Conservation (phyloP, 2,113 vertebrate species). For the Eubucco bourcierii region DNA sequence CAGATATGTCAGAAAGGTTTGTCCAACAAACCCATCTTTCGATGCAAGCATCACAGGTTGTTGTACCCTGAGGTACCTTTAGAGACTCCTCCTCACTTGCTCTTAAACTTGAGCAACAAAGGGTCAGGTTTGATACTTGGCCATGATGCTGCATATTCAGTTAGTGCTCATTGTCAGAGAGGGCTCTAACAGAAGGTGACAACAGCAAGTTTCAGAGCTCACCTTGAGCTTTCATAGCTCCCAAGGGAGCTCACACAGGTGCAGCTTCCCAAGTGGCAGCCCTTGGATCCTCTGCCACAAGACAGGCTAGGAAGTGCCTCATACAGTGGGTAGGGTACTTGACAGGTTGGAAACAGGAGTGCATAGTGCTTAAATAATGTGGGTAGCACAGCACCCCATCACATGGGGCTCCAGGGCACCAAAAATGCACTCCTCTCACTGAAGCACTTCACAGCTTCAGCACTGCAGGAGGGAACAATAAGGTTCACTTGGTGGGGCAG, state of each 20-base stretch:
- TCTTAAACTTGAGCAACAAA: background rate
- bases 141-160: background rate
- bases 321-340: background rate
- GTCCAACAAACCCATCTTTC: background rate
- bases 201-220: background rate
- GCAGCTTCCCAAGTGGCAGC: background rate
- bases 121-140: background rate
- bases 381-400: background rate
- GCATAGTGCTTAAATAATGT: background rate
- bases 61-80: background rate
- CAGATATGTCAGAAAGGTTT: background rate
- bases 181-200: background rate
- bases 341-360: background rate
- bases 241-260: background rate
- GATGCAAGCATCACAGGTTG: too few relatives aligned
- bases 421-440: background rate
- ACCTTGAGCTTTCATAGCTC: background rate
- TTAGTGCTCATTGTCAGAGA: background rate
- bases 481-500: background rate
- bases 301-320: background rate
- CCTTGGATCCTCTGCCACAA: background rate
- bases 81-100: background rate
- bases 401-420: too few relatives aligned
- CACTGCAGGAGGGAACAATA: accelerated
- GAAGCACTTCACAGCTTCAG: background rate